These are phyloP conservation scores for Ondatra zibethicus DNA, from an alignment of 2,113 vertebrate genomes.

Conservation along the genomic window DNA sequence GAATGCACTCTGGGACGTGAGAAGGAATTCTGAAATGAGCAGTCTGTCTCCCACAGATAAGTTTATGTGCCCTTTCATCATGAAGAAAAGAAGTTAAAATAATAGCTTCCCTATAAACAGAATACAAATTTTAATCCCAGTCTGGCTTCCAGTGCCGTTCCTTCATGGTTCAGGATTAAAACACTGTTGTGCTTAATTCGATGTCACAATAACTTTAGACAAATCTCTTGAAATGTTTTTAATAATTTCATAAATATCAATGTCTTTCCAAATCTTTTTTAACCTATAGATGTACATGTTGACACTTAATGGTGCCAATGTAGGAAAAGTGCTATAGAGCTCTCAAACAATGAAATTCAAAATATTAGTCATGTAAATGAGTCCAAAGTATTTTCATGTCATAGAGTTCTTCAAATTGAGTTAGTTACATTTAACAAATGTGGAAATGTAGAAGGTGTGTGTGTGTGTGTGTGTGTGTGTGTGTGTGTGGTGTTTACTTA, in stretches of 20 bases:
- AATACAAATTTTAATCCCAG: conserved; percentile 48
- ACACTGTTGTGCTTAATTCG: neutral
- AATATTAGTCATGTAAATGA: neutral
- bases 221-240: conserved; percentile 8
- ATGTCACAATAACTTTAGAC: neutral
- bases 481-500: neutral
- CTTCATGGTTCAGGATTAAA: neutral
- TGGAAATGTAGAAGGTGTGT: neutral
- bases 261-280: neutral
- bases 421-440: neutral
- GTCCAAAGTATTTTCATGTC: neutral
- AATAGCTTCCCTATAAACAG: conserved; percentile 52
- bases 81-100: conserved; percentile 63
- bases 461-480: neutral
- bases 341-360: conserved; percentile 25
- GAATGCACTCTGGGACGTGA: conserved; percentile 56
- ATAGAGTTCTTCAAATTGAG: neutral
- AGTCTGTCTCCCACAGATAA: conserved; percentile 79
- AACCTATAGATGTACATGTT: neutral
- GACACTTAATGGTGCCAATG: neutral
- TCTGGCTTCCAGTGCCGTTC: conserved; percentile 32
- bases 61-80: conserved; percentile 48
- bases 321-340: neutral
- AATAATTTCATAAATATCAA: neutral
- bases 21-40: conserved; percentile 67